Conservation (phyloP, 1,140 invertebrate genomes). For the Drosophila sulfurigaster region DNA sequence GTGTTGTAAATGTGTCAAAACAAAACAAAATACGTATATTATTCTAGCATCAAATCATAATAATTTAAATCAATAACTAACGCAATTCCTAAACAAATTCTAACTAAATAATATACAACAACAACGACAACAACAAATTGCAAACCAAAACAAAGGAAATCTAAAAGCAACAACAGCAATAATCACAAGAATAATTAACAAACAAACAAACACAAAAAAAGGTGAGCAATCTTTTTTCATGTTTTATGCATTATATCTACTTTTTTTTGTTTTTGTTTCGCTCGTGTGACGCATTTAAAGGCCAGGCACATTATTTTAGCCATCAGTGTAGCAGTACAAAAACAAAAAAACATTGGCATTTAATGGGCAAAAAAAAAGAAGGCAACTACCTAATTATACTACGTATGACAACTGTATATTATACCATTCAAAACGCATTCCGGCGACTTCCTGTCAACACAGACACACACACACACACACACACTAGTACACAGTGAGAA, state of each 20-base stretch:
- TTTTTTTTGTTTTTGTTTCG: conserved; percentile 17
- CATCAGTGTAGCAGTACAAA: conserved; percentile 32
- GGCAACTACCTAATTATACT: conserved; percentile 48
- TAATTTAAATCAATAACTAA: conserved; percentile 59
- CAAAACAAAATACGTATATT: conserved; percentile 2
- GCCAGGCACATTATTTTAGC: conserved; percentile 12
- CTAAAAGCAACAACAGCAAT: conserved; percentile 23
- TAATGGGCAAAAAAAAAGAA: conserved; percentile 25
- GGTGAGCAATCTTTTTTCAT: conserved; percentile 49
- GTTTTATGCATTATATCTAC: not conserved
- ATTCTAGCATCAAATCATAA: conserved; percentile 31
- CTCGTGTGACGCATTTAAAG: conserved; percentile 3
- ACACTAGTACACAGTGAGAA: conserved; percentile 6
- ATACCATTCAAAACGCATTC: conserved; percentile 61
- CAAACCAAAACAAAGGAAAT: conserved; percentile 37
- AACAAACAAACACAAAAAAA: conserved; percentile 21
- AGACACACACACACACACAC: conserved; percentile 24
- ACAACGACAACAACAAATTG: conserved; percentile 1
- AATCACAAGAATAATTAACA: conserved; percentile 14
- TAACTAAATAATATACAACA: conserved; percentile 37
- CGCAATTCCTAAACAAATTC: conserved; percentile 75
- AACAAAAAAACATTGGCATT: conserved; percentile 25
- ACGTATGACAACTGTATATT: conserved; percentile 42
- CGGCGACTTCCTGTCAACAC: conserved; percentile 77
- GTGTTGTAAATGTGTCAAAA: conserved; percentile 39